Evolutionary conservation across 92 coral and sea anemone genomes (phyloP).

Genomic region (Virgularia gustaviana): DNA sequence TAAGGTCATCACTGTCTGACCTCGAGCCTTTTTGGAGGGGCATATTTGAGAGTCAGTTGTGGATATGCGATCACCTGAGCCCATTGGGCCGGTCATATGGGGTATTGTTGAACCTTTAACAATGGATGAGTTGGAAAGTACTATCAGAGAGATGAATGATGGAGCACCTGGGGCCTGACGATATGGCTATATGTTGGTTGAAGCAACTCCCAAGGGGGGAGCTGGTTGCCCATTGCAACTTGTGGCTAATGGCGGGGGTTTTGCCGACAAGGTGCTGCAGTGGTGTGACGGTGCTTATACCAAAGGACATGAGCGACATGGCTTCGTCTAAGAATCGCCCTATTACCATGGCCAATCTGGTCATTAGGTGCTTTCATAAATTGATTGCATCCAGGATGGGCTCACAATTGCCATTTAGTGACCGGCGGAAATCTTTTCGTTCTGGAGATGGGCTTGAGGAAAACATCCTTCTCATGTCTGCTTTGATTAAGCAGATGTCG

Average conservation of each 20-base stretch:
- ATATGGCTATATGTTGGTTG: not conserved
- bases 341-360: constrained; percentile 17
- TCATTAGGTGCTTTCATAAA: constrained; percentile 17
- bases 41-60: constrained; percentile 2
- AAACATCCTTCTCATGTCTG: not conserved
- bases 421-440: constrained; percentile 10
- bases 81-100: constrained; percentile 7
- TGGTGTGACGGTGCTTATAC: constrained; percentile 4
- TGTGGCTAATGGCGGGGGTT: constrained; percentile 25
- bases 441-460: constrained; percentile 26
- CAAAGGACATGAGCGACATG: not conserved
- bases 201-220: not conserved
- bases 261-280: not conserved
- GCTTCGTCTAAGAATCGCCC: constrained; percentile 6
- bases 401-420: not conserved
- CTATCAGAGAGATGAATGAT: not conserved
- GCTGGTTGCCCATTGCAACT: not conserved
- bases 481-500: constrained; percentile 15
- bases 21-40: not conserved
- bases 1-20: not conserved
- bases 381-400: not conserved
- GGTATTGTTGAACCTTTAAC: not conserved
- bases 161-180: constrained; percentile 24
- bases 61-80: not conserved
- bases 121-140: not conserved